Percentiles rank a stretch among this genome's conserved stretches.
Conservation (phyloP, 2,888 invertebrate genomes). For the Tiliacea aurago region DNA sequence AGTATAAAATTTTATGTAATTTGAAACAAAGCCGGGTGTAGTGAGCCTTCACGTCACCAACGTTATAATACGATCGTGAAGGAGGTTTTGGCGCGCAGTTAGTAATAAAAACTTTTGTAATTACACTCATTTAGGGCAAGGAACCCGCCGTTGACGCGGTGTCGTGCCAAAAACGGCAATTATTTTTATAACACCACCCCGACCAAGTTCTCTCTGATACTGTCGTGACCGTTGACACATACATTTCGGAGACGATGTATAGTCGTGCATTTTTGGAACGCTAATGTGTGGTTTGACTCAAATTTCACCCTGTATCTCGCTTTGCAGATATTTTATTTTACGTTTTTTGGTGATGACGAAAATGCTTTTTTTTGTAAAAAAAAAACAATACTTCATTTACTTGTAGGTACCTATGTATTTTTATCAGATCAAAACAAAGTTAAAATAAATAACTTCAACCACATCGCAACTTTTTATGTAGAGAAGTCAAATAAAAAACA, state of each 20-base stretch:
- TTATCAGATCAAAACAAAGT: conserved; percentile 18
- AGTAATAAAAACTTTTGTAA: conserved; percentile 90
- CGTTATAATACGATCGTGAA: conserved; percentile 77
- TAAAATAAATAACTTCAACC: conserved; percentile 3
- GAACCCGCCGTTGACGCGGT: conserved; percentile 85
- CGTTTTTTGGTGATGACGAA: conserved; percentile 16
- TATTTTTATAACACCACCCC: conserved; percentile 84
- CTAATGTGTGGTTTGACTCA: conserved; percentile 46
- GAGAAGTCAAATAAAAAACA: conserved; percentile 5
- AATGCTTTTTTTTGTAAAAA: not conserved
- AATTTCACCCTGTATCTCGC: conserved; percentile 27
- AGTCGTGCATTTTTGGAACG: conserved; percentile 35
- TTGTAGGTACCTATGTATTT: not conserved
- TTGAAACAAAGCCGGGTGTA: conserved; percentile 70
- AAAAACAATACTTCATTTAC: not conserved
- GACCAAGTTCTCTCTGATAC: conserved; percentile 69
- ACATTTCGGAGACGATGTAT: conserved; percentile 49
- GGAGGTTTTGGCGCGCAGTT: conserved; percentile 86
- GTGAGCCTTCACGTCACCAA: conserved; percentile 70
- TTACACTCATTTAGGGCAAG: conserved; percentile 88
- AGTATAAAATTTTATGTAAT: conserved; percentile 71
- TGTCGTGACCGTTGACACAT: conserved; percentile 65
- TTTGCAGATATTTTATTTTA: conserved; percentile 13
- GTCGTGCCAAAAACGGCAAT: conserved; percentile 89
- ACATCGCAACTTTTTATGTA: not conserved